A percentile compares a stretch with the other conserved stretches of the same genome.
Evolutionary conservation across 2,113 vertebrate genomes (phyloP).

Genomic region (Cyphomyrus plagiostoma): DNA sequence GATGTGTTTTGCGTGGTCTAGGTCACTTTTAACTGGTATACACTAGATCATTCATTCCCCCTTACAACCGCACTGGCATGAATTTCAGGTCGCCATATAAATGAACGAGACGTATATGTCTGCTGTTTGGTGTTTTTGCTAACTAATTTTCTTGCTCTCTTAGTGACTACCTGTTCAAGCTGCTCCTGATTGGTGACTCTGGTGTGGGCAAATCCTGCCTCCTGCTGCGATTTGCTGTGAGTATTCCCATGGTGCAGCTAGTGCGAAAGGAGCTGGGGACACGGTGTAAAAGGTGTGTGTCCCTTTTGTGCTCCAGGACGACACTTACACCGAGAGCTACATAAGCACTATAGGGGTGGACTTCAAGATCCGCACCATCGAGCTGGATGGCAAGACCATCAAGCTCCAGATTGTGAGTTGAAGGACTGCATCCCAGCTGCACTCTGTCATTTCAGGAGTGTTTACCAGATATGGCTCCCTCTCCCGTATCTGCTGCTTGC

Average conservation of each 20-base stretch:
- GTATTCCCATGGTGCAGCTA: conserved; percentile 34
- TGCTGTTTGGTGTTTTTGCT: background rate
- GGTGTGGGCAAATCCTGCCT: conserved; percentile 81
- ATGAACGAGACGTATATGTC: background rate
- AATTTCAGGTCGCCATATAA: background rate
- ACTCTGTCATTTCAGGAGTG: background rate
- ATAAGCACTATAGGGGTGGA: conserved; percentile 86
- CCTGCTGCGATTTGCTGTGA: conserved; percentile 79
- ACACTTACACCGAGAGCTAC: conserved; percentile 86
- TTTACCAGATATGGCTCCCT: background rate
- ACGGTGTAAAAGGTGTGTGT: background rate
- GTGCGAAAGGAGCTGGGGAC: background rate
- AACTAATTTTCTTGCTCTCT: conserved; percentile 30
- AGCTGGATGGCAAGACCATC: conserved; percentile 83
- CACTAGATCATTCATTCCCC: background rate
- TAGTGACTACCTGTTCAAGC: conserved; percentile 80
- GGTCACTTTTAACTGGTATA: background rate
- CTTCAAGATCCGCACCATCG: conserved; percentile 84
- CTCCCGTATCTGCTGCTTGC: background rate
- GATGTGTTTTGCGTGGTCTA: background rate
- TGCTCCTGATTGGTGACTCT: conserved; percentile 78
- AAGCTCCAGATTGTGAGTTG: conserved; percentile 81
- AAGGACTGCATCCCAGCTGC: background rate
- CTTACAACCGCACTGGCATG: background rate
- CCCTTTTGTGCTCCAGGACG: conserved; percentile 57